Percentiles rank a stretch among this genome's conserved stretches.
These are phyloP conservation scores for Sander lucioperca DNA, from an alignment of 2,113 vertebrate genomes.

Conservation along the genomic window DNA sequence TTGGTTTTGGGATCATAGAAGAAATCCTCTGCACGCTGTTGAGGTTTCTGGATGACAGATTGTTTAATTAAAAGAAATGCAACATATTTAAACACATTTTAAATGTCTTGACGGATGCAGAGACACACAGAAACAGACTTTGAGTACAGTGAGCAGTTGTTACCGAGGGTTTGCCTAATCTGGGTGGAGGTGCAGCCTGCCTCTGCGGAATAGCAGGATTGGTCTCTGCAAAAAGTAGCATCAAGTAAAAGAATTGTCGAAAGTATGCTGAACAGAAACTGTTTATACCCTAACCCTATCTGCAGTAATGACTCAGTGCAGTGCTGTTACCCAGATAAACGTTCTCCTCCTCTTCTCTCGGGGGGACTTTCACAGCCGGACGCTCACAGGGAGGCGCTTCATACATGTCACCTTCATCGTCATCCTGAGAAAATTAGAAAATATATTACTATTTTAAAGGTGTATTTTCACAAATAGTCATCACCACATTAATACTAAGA, in stretches of 20 bases:
- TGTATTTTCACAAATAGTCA: neutral
- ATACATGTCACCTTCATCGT: slow-evolving; percentile 81
- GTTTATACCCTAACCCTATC: neutral
- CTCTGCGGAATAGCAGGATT: slow-evolving; percentile 60
- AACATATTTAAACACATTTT: neutral
- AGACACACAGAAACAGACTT: neutral
- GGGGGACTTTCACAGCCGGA: slow-evolving; percentile 66
- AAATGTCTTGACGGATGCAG: neutral
- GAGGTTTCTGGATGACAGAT: slow-evolving; percentile 51
- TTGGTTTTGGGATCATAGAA: slow-evolving; percentile 48
- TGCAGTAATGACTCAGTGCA: neutral
- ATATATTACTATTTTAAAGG: neutral
- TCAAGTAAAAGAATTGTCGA: neutral
- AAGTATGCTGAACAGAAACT: neutral
- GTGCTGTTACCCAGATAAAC: slow-evolving; percentile 81
- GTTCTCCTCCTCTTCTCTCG: slow-evolving; percentile 71
- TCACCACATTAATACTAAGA: neutral
- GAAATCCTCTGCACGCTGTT: slow-evolving; percentile 47
- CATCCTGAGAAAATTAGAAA: slow-evolving; percentile 69
- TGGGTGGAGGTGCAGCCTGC: slow-evolving; percentile 69
- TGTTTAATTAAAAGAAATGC: neutral
- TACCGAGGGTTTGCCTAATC: slow-evolving; percentile 66
- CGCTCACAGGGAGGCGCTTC: slow-evolving; percentile 84
- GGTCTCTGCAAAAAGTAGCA: slow-evolving; percentile 65
- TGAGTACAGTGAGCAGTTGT: slow-evolving; percentile 8